A percentile compares a stretch with the other conserved stretches of the same genome.
These are phyloP conservation scores for Paragorgia papillata DNA, from an alignment of 92 coral and sea anemone species.

Conservation along the genomic window DNA sequence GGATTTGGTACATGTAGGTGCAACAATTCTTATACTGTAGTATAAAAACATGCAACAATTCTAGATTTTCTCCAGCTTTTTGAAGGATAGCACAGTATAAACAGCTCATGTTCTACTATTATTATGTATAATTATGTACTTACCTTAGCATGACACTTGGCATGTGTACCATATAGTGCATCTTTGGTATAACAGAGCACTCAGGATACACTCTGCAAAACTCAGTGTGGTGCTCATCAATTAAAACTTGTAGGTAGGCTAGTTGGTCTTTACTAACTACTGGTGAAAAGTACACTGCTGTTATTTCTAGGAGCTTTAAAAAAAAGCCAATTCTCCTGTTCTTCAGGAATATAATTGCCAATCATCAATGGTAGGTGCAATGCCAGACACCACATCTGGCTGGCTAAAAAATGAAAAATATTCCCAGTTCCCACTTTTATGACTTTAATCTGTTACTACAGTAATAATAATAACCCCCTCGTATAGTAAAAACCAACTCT, in stretches of 20 bases:
- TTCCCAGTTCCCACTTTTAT: no score
- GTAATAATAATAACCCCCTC: no score
- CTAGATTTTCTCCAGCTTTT: no score
- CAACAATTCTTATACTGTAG: no score
- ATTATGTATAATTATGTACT: no score
- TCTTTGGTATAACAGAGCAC: slow-evolving; percentile 67
- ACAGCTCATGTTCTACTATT: no score
- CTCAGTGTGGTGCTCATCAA: slow-evolving; percentile 49
- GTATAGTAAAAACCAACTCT: no score
- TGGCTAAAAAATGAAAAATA: no score
- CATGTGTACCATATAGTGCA: slow-evolving; percentile 78
- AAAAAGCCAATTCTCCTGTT: slow-evolving; percentile 62
- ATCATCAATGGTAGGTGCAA: slow-evolving; percentile 57
- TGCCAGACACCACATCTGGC: slow-evolving; percentile 77
- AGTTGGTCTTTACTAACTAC: slow-evolving; percentile 43
- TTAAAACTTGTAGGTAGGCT: slow-evolving; percentile 61
- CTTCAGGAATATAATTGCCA: slow-evolving; percentile 63
- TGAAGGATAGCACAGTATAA: no score
- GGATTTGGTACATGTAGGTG: no score
- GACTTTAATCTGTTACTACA: no score
- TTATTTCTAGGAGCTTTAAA: slow-evolving; percentile 55
- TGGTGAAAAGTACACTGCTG: slow-evolving; percentile 57
- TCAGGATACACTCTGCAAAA: slow-evolving; percentile 53
- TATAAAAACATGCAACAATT: no score
- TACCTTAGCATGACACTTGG: slow-evolving; percentile 64